Evolutionary conservation across 2,797 vertebrate species (phyloP), one percentile per base, ranked within the genome.

Genomic region (Hozukius guyotensis): DNA sequence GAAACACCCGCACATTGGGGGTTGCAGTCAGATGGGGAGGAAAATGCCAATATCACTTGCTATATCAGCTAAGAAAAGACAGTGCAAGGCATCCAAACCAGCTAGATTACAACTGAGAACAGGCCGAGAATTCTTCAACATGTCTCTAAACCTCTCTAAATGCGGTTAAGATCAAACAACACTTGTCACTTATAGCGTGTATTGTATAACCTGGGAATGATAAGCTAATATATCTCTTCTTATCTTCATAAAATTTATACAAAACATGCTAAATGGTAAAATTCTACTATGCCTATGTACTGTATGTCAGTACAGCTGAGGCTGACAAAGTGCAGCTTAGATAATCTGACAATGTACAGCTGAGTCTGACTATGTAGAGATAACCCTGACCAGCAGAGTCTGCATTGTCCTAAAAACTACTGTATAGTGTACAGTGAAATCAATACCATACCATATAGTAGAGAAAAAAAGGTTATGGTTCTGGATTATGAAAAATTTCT

Each of bases 1-100:
- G 76, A 75, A 85, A 91, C 90, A 84, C 82, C 88, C 72, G 42
- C 85, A 94, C 89, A 93, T 85, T 87, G 72, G 62, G 85, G 84
- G 89, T 75, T 91, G 75, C 71, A 83, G 72, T 87, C 67, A 81
- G 81, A 73, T 67, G 64, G 68, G 69, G 14, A 29, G 70, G 27
- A 75, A 85, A 72, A 75, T 81, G 78, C 83, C 87, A 90, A 71
- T 89, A 88, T 88, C 76, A 82, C 80, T 61, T 63, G 71, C 62
- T 77, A 9, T 55, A 84, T 65, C 61, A 73, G 77, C 74, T 46
- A 84, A 88, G 72, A 78, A 20, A 80, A 87, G 75, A 80, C 76
- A 83, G 87, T 16, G 7, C 38, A 63, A 64, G 49, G 68, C 46
- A 20, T 76, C 12, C 55, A 69, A 77, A 76, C 52, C 52, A 71